Evolutionary conservation across 2,113 vertebrate species (phyloP), one percentile per base, ranked within the genome.

Genomic region (Phoxinus phoxinus): DNA sequence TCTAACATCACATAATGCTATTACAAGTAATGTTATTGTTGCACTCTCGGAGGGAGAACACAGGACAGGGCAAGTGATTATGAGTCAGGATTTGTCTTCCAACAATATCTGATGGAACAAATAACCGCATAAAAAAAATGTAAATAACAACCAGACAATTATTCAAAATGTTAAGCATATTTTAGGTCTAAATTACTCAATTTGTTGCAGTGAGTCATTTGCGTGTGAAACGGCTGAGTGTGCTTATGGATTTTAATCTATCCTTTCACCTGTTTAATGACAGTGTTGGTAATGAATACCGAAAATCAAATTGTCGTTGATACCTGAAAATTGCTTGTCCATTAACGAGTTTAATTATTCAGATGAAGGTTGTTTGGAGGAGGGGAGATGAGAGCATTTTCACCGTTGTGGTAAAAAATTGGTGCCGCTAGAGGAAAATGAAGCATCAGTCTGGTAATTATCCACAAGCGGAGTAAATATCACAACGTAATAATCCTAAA

Each of bases 241-340:
- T 35, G 83, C 51, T 27, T 87, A 81, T 89, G 86, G 89, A 91
- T 92, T 91, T 91, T 93, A 92, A 91, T 93, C 89, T 91, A 91
- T 91, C 91, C 92, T 92, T 91, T 91, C 90, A 81, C 61, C 79
- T 72, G 48, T 83, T 56, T 56, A 83, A 89, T 88, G 89, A 89
- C 91, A 93, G 91, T 85, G 91, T 87, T 87, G 91, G 90, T 93
- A 91, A 90, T 93, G 91, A 94, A 93, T 93, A 92, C 83, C 89
- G 11, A 37, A 72, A 72, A 81, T 81, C 88, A 93, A 91, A 94
- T 93, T 92, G 93, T 92, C 88, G 76, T 48, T 86, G 25, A 51
- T 71, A 83, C 59, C 76, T 83, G 77, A 72, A 78, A 74, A 88
- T 78, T 83, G 65, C 83, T 13, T 69, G 56, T 71, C 51, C 44